A percentile compares a stretch with the other conserved stretches of the same genome.
Evolutionary conservation across 2,888 invertebrate species (phyloP).

Genomic region (Yponomeuta cagnagella): DNA sequence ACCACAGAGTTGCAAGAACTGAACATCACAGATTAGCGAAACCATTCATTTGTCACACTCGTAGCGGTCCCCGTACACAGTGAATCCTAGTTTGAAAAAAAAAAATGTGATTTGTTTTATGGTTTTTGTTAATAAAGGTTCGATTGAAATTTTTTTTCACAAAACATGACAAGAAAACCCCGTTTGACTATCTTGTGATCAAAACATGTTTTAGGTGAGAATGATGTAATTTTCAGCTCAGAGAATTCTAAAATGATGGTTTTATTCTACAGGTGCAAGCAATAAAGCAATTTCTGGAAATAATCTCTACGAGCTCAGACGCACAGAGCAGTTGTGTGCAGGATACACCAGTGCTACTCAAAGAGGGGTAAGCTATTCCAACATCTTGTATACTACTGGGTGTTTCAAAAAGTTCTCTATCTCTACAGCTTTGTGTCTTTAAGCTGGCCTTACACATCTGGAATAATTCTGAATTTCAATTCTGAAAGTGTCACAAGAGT

Average conservation of each 20-base stretch:
- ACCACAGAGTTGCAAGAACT: too few species aligned
- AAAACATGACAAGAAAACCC: too few species aligned
- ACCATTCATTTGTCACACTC: neutral
- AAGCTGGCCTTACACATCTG: too few species aligned
- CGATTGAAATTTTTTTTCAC: neutral
- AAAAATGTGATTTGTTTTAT: too few species aligned
- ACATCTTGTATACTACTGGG: neutral
- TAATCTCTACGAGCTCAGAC: constrained; percentile 88
- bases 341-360: constrained; percentile 87
- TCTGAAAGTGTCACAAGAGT: too few species aligned
- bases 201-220: neutral
- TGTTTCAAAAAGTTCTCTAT: too few species aligned
- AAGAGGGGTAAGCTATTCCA: constrained; percentile 87
- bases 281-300: constrained; percentile 90
- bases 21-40: neutral
- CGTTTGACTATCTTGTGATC: too few species aligned
- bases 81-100: too few species aligned
- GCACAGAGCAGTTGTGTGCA: constrained; percentile 76
- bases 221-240: neutral
- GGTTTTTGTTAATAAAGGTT: neutral
- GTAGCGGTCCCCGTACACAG: too few species aligned
- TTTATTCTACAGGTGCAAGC: constrained; percentile 74
- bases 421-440: too few species aligned
- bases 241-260: too few species aligned
- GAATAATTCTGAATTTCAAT: too few species aligned